Evolutionary conservation across 2,888 invertebrate genomes (phyloP), one percentile per base, ranked within the genome.

Genomic region (Venustoraphidia nigricollis): DNA sequence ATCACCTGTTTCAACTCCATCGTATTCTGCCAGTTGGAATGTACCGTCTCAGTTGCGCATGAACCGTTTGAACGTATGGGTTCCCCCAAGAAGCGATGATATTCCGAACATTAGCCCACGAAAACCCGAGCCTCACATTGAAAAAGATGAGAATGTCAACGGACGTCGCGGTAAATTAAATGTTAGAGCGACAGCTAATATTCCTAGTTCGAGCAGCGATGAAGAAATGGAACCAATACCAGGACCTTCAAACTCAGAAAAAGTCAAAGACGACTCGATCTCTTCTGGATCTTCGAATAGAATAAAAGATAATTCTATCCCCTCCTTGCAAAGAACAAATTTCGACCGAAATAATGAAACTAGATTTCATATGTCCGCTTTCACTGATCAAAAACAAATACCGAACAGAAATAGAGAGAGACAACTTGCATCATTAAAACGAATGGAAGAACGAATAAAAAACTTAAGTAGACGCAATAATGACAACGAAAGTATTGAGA

Each of bases 121-220:
- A 55, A 72, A 69, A 53, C 62, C 69, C 54, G 67, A 70, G 52
- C 66, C 70, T 47, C 71, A 71, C 40, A 56, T 76, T 46, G 81
- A 82, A 60, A 70, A 72, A 59, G 85, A 85, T 62, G 80, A 79
- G 54, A 83, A 84, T 63, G 77, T 84, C 34, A 84, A 84, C 66
- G 84, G 84, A 2, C 73, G 75, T 54, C 70, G 79, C 56, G 83
- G 83, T 41, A 68, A 71, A 8, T 60, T 79, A 47, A 60, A 59
- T 49, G 60, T 58, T 47, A 55, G 57, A 34, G 42, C 14, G 14
- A 27, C 27, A 6, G 27, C 27, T 27, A 41, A 41, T 39, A 11
- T 38, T 8, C 40, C 44, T 14, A 39, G 35, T 34, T 41, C 42
- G 3, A 43, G 48, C n/a, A 47, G 39, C 11, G 45, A 41, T n/a